A percentile compares a stretch with the other conserved stretches of the same genome.
Evolutionary conservation across 64 coral and sea anemone genomes (phyloP).

Genomic region (Anthopleura sola): DNA sequence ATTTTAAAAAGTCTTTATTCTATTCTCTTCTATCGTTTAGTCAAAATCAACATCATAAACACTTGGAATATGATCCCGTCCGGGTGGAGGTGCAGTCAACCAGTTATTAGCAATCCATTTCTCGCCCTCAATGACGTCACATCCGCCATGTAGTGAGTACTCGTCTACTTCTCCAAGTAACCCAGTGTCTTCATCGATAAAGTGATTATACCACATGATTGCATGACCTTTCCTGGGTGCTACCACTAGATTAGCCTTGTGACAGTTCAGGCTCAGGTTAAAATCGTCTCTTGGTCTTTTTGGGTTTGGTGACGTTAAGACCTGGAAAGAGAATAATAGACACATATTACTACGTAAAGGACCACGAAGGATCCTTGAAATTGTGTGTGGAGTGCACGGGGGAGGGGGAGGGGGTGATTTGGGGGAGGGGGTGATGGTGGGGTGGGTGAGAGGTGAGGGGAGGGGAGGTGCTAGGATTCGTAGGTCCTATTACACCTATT

Average conservation of each 20-base stretch:
- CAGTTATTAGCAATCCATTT: slow-evolving; percentile 95
- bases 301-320: slow-evolving; percentile 34
- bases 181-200: slow-evolving; percentile 66
- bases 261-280: slow-evolving; percentile 59
- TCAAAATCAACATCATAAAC: slow-evolving; percentile 8
- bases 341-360: background rate
- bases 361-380: background rate
- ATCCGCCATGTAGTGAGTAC: slow-evolving; percentile 67
- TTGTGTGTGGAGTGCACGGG: too few species aligned
- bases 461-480: too few species aligned
- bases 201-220: slow-evolving; percentile 85
- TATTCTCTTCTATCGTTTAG: background rate
- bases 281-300: slow-evolving; percentile 40
- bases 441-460: too few species aligned
- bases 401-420: too few species aligned
- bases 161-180: slow-evolving; percentile 61
- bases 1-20: too few species aligned
- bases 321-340: background rate
- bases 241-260: slow-evolving; percentile 44
- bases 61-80: slow-evolving; percentile 58
- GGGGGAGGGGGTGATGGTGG: too few species aligned
- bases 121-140: slow-evolving; percentile 65
- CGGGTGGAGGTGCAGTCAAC: slow-evolving; percentile 66
- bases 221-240: slow-evolving; percentile 75
- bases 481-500: too few species aligned